These are phyloP conservation scores for Tokudaia tokunoshimensis DNA, from an alignment of 2,797 vertebrate species.

Conservation along the genomic window DNA sequence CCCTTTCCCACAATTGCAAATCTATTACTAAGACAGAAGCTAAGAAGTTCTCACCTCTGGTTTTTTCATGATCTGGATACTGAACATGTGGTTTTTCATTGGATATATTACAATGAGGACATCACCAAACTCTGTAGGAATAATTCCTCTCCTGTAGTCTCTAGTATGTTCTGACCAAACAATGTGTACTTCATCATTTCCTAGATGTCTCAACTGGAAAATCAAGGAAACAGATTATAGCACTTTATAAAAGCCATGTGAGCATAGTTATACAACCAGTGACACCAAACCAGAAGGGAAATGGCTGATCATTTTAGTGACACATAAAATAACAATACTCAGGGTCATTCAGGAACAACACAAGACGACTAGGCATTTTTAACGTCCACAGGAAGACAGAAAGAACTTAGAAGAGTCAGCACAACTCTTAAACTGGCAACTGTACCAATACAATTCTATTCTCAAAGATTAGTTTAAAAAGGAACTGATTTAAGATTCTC, in stretches of 20 bases:
- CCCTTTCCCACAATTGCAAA: slow-evolving; percentile 58
- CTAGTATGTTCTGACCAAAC: slow-evolving; percentile 98
- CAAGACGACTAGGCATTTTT: slow-evolving; percentile 27
- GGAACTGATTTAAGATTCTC: neutral
- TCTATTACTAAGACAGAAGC: slow-evolving; percentile 57
- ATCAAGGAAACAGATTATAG: slow-evolving; percentile 70
- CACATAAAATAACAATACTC: slow-evolving; percentile 16
- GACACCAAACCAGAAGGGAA: slow-evolving; percentile 50
- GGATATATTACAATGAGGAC: slow-evolving; percentile 98
- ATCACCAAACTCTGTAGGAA: slow-evolving; percentile 98
- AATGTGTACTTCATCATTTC: slow-evolving; percentile 98
- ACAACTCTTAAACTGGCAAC: slow-evolving; percentile 5
- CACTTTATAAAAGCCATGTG: slow-evolving; percentile 28
- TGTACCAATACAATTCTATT: neutral
- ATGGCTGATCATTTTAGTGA: slow-evolving; percentile 44
- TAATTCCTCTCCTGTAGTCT: slow-evolving; percentile 97
- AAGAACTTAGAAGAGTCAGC: slow-evolving; percentile 13
- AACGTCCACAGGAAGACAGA: slow-evolving; percentile 12
- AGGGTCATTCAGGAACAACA: slow-evolving; percentile 31
- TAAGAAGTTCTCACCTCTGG: slow-evolving; percentile 92
- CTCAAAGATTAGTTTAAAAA: neutral
- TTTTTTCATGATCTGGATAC: slow-evolving; percentile 98
- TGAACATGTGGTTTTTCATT: slow-evolving; percentile 99
- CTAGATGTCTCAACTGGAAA: slow-evolving; percentile 95
- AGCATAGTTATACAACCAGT: neutral